These are phyloP conservation scores for Gallinago nigripennis DNA, from an alignment of 2,797 vertebrate genomes.

Conservation along the genomic window DNA sequence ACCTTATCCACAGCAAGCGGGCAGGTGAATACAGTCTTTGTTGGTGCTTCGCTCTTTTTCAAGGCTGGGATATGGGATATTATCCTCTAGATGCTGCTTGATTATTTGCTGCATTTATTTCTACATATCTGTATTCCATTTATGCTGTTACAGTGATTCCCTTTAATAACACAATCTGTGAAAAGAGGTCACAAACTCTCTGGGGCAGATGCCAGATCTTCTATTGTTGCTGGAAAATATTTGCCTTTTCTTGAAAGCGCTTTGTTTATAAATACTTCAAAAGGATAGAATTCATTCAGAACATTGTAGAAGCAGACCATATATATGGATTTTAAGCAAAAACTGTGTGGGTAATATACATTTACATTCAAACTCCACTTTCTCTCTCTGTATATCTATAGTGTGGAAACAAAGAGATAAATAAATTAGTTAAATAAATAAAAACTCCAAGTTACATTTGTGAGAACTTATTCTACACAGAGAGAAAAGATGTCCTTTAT, in stretches of 20 bases:
- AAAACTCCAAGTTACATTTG: background rate
- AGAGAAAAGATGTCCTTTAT: background rate
- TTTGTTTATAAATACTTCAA: background rate
- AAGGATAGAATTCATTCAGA: background rate
- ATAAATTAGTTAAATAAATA: background rate
- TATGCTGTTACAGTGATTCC: background rate
- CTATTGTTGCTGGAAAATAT: background rate
- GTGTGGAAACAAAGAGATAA: background rate
- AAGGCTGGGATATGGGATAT: background rate
- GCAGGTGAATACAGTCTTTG: background rate
- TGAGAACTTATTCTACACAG: background rate
- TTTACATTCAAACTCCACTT: background rate
- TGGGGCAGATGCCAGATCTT: background rate
- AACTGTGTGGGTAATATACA: background rate
- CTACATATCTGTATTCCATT: background rate
- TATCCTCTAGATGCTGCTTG: background rate
- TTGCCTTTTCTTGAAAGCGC: background rate
- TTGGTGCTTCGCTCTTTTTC: background rate
- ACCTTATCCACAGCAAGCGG: background rate
- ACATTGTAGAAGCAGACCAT: background rate
- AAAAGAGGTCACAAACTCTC: background rate
- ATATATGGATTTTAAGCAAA: background rate
- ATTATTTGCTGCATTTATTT: background rate
- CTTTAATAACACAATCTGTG: background rate
- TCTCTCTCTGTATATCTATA: background rate